phyloP scores from a whole-genome alignment of 1,140 invertebrate species.

The Brachionus angularis region DNA sequence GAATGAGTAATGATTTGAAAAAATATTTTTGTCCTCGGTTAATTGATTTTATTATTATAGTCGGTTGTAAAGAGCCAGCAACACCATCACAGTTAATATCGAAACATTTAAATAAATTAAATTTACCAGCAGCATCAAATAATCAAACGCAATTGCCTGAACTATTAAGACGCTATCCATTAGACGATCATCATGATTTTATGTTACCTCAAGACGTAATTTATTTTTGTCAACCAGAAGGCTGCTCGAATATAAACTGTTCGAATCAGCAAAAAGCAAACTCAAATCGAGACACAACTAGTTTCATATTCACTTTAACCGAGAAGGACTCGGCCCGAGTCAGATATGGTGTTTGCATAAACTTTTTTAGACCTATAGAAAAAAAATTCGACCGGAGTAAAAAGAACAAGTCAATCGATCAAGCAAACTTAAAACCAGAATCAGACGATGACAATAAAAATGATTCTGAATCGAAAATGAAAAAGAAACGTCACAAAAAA shows the following conservation, averaged over 20 bases:
- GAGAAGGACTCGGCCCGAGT: conserved; percentile 93
- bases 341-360: conserved; percentile 82
- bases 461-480: conserved; percentile 1
- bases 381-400: conserved; percentile 53
- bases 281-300: conserved; percentile 78
- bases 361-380: conserved; percentile 71
- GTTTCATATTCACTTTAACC: conserved; percentile 95
- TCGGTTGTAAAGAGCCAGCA: conserved; percentile 72
- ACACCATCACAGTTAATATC: conserved; percentile 20
- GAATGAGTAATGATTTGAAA: conserved; percentile 40
- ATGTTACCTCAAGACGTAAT: conserved; percentile 93
- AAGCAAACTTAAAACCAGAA: neutral
- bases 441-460: conserved; percentile 12
- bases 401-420: conserved; percentile 7
- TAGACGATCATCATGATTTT: conserved; percentile 92
- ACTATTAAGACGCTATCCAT: conserved; percentile 75
- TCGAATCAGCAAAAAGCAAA: conserved; percentile 55
- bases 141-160: conserved; percentile 56
- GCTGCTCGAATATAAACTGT: conserved; percentile 82
- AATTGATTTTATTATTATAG: conserved; percentile 89
- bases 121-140: conserved; percentile 10
- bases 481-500: conserved; percentile 45
- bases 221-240: conserved; percentile 98
- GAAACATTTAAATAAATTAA: conserved; percentile 19
- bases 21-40: conserved; percentile 63